Evolutionary conservation across 2,888 invertebrate species (phyloP).

Genomic region (Barypeithes pellucidus): DNA sequence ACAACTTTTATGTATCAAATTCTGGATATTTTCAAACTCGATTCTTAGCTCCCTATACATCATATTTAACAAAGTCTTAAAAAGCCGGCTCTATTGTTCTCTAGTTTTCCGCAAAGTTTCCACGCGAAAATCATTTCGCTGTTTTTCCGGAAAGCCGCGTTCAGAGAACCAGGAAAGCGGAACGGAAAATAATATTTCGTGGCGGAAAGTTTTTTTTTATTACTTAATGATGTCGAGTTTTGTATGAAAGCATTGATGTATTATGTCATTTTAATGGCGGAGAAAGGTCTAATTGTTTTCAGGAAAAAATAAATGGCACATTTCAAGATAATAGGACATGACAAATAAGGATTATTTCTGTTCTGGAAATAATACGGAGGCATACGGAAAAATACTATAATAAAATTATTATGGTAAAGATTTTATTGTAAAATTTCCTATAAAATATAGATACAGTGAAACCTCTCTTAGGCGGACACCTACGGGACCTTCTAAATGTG

Average conservation of each 20-base stretch:
- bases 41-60: too few relatives aligned
- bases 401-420: too few relatives aligned
- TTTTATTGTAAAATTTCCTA: too few relatives aligned
- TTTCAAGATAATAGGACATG: neutral
- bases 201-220: constrained; percentile 22
- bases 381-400: too few relatives aligned
- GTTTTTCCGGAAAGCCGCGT: neutral
- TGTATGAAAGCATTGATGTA: constrained; percentile 19
- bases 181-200: constrained; percentile 15
- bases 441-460: too few relatives aligned
- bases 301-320: neutral
- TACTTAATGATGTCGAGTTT: constrained; percentile 29
- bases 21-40: too few relatives aligned
- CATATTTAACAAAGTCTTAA: neutral
- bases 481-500: too few relatives aligned
- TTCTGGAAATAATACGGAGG: too few relatives aligned
- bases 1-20: too few relatives aligned
- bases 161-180: constrained; percentile 1
- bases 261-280: constrained; percentile 32
- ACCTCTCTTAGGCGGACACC: too few relatives aligned
- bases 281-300: neutral
- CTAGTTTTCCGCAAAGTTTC: neutral
- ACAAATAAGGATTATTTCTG: neutral
- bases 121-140: constrained; percentile 1
- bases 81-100: neutral